phyloP scores from a whole-genome alignment of 2,888 invertebrate genomes.

The Dione juno region DNA sequence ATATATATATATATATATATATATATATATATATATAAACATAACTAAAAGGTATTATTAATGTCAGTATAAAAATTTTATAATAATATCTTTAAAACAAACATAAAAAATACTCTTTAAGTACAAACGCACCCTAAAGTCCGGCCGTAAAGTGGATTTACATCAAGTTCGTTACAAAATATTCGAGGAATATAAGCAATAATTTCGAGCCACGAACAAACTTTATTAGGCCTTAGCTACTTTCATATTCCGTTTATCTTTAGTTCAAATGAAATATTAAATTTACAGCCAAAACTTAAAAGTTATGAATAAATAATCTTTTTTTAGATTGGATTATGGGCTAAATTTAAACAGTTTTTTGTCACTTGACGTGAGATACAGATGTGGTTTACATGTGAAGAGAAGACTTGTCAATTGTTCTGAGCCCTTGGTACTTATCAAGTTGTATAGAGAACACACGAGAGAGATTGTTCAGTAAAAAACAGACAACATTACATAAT shows the following conservation, averaged over 20 bases:
- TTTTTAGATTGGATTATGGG: not conserved
- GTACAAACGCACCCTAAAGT: slow-evolving; percentile 25
- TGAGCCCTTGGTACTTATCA: not conserved
- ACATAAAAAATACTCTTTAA: slow-evolving; percentile 10
- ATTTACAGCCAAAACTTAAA: slow-evolving; percentile 22
- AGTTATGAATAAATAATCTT: slow-evolving; percentile 16
- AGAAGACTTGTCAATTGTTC: too few relatives aligned
- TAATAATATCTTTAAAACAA: not conserved
- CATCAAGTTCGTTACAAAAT: slow-evolving; percentile 39
- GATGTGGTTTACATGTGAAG: not conserved
- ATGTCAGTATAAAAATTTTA: not conserved
- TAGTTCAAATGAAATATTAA: slow-evolving; percentile 28
- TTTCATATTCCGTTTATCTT: slow-evolving; percentile 34
- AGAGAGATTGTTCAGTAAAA: too few relatives aligned
- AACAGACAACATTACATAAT: too few relatives aligned
- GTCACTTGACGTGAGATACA: not conserved
- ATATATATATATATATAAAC: too few relatives aligned
- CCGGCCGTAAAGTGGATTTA: slow-evolving; percentile 37
- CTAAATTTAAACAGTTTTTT: not conserved
- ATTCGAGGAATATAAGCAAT: slow-evolving; percentile 40
- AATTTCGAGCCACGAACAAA: slow-evolving; percentile 30
- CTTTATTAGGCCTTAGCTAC: slow-evolving; percentile 26
- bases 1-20: too few relatives aligned
- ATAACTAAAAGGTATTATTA: not conserved
- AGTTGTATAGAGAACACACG: too few relatives aligned